Percentiles rank a stretch among this genome's conserved stretches.
These are phyloP conservation scores for Aphelinus atriplicis DNA, from an alignment of 1,140 invertebrate genomes.

Conservation along the genomic window DNA sequence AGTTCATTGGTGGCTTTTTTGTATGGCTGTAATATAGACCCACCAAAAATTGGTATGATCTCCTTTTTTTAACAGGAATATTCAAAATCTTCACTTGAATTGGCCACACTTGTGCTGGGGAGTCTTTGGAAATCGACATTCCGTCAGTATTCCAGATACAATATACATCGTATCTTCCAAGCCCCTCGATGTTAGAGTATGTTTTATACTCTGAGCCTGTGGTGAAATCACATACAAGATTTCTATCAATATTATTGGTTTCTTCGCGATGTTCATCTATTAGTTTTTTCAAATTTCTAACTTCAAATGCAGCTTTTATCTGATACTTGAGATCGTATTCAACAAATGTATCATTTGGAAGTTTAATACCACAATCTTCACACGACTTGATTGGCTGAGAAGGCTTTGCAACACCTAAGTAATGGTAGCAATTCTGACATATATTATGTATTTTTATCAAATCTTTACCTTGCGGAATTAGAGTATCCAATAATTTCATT, in stretches of 20 bases:
- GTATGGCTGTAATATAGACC: conserved; percentile 29
- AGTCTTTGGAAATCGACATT: conserved; percentile 25
- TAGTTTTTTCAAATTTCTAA: conserved; percentile 11
- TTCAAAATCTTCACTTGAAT: conserved; percentile 31
- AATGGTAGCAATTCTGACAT: conserved; percentile 37
- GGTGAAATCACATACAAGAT: conserved; percentile 34
- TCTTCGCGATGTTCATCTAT: conserved; percentile 18
- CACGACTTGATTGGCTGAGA: neutral
- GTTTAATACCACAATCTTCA: too few species aligned
- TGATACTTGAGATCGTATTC: conserved; percentile 5
- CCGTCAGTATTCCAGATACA: conserved; percentile 35
- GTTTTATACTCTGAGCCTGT: conserved; percentile 30
- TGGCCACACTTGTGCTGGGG: conserved; percentile 30
- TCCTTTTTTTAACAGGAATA: conserved; percentile 17
- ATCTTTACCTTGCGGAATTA: conserved; percentile 11
- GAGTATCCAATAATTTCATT: conserved; percentile 21
- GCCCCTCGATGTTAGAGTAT: neutral
- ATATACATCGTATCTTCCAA: conserved; percentile 19
- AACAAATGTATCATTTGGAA: conserved; percentile 12
- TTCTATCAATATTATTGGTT: neutral
- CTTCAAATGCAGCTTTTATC: conserved; percentile 32
- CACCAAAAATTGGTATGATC: conserved; percentile 23
- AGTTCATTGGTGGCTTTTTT: conserved; percentile 33
- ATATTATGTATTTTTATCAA: conserved; percentile 34
- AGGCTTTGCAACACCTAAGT: conserved; percentile 32